Conservation (phyloP, 2,888 invertebrate genomes). For the Zygaena filipendulae region DNA sequence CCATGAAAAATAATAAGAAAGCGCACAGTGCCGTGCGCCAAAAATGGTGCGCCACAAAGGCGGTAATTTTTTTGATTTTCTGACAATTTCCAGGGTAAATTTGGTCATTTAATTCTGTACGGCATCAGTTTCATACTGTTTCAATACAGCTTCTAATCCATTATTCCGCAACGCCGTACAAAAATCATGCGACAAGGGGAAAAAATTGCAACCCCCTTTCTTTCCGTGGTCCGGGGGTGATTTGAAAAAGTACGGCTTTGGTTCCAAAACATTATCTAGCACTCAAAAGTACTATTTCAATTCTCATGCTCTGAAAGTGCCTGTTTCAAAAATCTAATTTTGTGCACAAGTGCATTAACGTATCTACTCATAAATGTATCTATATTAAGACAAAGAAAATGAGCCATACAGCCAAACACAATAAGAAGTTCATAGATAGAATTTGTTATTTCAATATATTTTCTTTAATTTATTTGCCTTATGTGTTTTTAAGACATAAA, state of each 20-base stretch:
- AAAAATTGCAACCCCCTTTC: constrained; percentile 9
- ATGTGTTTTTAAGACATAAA: no score
- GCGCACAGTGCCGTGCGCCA: constrained; percentile 1
- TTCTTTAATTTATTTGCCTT: no score
- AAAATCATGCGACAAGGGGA: constrained; percentile 9
- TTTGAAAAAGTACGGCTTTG: constrained; percentile 3
- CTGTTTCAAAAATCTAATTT: no score
- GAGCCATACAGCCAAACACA: no score
- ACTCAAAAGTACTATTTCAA: constrained; percentile 5
- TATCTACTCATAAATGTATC: no score
- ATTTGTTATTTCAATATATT: no score
- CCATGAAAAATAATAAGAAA: background rate
- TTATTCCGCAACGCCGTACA: constrained; percentile 13
- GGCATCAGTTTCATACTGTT: constrained; percentile 9
- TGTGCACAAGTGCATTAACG: no score
- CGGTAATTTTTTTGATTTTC: constrained; percentile 7
- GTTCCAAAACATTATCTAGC: constrained; percentile 4
- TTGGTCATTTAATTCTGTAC: constrained; percentile 10
- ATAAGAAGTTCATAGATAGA: no score
- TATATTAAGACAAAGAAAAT: no score
- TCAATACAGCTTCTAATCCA: constrained; percentile 9
- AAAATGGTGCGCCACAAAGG: background rate
- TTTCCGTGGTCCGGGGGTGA: constrained; percentile 7
- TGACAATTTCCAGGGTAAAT: constrained; percentile 1
- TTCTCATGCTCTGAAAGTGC: no score